These are phyloP conservation scores for Argyrosomus regius DNA, from an alignment of 2,797 vertebrate genomes.

Conservation along the genomic window DNA sequence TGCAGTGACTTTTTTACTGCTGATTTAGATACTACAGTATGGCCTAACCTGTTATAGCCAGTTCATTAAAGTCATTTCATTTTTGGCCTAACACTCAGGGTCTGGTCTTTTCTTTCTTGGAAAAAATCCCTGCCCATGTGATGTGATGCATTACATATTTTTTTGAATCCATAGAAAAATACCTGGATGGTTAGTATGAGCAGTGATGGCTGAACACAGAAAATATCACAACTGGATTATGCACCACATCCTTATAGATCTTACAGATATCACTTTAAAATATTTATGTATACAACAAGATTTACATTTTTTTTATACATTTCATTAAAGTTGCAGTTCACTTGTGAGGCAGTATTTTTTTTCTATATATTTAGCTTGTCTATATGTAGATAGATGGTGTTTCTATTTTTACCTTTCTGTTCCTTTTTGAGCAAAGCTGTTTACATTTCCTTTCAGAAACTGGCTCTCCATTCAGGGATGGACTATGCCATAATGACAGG, in stretches of 20 bases:
- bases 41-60: neutral
- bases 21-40: neutral
- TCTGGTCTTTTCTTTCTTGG: neutral
- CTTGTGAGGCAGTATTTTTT: neutral
- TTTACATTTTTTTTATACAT: neutral
- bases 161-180: neutral
- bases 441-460: constrained; percentile 82
- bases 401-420: neutral
- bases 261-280: neutral
- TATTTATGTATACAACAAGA: neutral
- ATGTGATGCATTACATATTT: neutral
- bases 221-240: neutral
- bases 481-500: constrained; percentile 95
- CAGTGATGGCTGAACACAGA: neutral
- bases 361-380: neutral
- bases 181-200: no score
- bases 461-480: constrained; percentile 93
- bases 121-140: neutral
- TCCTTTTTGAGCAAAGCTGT: constrained; percentile 1
- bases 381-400: neutral
- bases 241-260: no score
- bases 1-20: neutral
- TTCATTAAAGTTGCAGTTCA: neutral
- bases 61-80: neutral
- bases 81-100: neutral